Base-by-base conservation (phyloP, 23 tunicate species). In the Halocynthia aurantium region DNA sequence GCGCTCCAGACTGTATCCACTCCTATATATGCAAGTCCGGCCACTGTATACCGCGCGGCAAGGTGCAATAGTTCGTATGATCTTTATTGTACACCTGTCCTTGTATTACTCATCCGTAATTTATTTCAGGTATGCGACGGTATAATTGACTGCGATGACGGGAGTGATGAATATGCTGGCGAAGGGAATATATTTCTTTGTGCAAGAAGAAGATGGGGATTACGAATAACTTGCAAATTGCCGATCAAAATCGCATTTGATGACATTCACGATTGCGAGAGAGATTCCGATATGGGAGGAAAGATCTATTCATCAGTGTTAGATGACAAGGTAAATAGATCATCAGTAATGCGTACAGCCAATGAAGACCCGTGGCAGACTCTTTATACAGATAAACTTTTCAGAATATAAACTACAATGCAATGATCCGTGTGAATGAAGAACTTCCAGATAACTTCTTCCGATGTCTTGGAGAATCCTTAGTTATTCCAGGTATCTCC, bases 71-170 rank as follows among this genome's bases (percentile, higher is more conserved):
- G 64, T 15, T 15, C 64, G 4, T 15, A 60, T 15, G n/a, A 60
- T 15, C n/a, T n/a, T 15, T n/a, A 60, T 15, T 15, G 17, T 15
- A 15, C 17, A 60, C 2, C 17, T 0, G 17, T 60, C n/a, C 44
- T 31, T 4, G 4, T 31, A 31, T 31, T 4, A 31, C 4, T 31
- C 44, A 31, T 31, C 44, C 44, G 2, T 0, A 1, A 31, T 31
- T 31, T 31, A 31, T 8, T 8, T 7, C 69, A 80, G 84, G 31
- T 80, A 19, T 80, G 84, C 55, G 84, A 80, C 77, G 84, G 84
- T 7, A 54, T 55, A n/a, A 15, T 7, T 7, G 84, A 80, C 56
- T 80, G 84, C 22, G 8, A 11, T 55, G 84, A 80, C 76, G 84
- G 76, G 6, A 80, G 84, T 22, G 84, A 80, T 6, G 84, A 80